Evolutionary conservation across 2,113 vertebrate genomes (phyloP).

Genomic region (Macrotis lagotis): DNA sequence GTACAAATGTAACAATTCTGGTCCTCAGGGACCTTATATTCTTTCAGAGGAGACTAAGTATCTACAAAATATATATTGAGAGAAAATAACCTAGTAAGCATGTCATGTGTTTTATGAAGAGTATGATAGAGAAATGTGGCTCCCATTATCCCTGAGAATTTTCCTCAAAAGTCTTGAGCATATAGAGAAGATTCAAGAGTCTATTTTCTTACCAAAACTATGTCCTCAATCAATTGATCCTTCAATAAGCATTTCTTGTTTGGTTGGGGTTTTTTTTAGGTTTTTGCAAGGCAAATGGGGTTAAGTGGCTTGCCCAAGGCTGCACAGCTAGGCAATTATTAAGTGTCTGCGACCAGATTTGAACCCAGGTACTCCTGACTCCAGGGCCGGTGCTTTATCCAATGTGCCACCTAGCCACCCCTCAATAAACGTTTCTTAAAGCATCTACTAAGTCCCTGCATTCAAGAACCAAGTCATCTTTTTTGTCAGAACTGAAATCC

Average conservation of each 20-base stretch:
- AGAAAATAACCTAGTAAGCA: neutral
- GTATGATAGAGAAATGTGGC: neutral
- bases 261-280: no score
- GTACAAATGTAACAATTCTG: neutral
- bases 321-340: no score
- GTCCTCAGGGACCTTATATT: neutral
- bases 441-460: neutral
- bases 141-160: neutral
- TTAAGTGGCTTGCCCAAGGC: no score
- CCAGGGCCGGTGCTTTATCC: no score
- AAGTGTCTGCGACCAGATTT: no score
- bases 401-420: no score
- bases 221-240: neutral
- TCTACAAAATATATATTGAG: neutral
- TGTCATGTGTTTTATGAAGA: no score
- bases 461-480: neutral
- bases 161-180: neutral
- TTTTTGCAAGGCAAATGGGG: no score
- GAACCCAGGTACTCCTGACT: no score
- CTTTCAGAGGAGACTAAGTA: neutral
- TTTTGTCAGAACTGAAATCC: neutral
- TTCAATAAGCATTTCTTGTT: neutral
- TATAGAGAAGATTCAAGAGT: neutral
- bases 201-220: neutral
- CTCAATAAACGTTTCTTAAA: neutral